Conservation (phyloP, 2,113 vertebrate species). For the Ceyx margarethae region DNA sequence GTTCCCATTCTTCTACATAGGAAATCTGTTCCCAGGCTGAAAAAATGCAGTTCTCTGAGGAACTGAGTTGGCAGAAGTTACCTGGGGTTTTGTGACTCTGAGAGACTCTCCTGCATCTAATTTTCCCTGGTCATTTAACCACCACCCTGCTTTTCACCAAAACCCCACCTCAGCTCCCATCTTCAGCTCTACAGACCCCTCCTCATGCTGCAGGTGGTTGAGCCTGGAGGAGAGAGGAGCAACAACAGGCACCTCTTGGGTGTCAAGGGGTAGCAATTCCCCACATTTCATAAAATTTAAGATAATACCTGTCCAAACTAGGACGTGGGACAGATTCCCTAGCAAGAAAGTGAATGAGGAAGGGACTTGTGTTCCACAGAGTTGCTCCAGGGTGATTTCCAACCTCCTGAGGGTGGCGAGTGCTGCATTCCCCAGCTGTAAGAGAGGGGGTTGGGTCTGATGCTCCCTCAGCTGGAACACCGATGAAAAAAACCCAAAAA, state of each 20-base stretch:
- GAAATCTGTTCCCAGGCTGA: neutral
- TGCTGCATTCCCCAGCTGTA: neutral
- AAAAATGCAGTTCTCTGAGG: neutral
- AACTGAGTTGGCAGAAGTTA: accelerated
- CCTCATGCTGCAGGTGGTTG: too few relatives aligned
- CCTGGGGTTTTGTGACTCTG: neutral
- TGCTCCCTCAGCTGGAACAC: slow-evolving; percentile 62
- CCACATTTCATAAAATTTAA: too few relatives aligned
- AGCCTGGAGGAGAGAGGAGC: neutral
- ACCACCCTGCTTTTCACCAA: neutral
- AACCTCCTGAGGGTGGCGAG: neutral
- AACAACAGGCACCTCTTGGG: too few relatives aligned
- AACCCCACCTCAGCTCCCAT: neutral
- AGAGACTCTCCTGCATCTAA: neutral
- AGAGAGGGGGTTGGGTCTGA: slow-evolving; percentile 21
- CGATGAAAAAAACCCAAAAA: neutral
- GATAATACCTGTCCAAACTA: too few relatives aligned
- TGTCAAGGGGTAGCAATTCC: too few relatives aligned
- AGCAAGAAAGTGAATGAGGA: neutral
- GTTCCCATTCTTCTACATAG: neutral
- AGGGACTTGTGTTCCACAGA: neutral
- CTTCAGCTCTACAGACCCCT: neutral
- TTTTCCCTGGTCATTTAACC: neutral
- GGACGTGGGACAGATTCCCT: neutral
- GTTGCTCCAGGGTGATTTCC: neutral